These are phyloP conservation scores for Nestor notabilis DNA, from an alignment of 2,113 vertebrate species.

Conservation along the genomic window DNA sequence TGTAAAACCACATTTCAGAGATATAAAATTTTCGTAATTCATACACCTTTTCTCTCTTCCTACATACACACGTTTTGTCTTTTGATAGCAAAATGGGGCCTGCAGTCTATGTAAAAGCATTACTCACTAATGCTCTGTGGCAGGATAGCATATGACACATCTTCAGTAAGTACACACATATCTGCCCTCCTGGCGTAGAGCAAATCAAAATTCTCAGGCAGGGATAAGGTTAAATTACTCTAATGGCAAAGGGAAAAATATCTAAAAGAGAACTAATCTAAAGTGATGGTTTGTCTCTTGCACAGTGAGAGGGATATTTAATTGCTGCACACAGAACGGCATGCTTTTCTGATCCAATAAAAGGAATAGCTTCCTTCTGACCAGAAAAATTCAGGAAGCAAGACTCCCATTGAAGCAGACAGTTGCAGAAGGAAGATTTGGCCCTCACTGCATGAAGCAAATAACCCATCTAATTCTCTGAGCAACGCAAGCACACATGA, in stretches of 20 bases:
- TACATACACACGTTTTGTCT: not conserved
- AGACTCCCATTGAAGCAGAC: not conserved
- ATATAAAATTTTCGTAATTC: not conserved
- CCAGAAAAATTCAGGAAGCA: not conserved
- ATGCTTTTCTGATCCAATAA: constrained; percentile 26
- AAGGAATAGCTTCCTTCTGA: constrained; percentile 9
- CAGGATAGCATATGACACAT: not conserved
- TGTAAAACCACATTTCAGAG: constrained; percentile 27
- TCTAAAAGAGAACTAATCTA: not conserved
- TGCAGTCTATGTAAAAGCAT: not conserved
- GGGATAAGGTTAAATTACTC: constrained; percentile 20
- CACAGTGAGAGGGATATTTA: constrained; percentile 31
- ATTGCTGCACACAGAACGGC: not conserved
- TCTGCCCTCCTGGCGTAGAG: not conserved
- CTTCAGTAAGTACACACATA: not conserved
- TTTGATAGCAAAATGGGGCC: not conserved
- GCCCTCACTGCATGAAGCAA: not conserved
- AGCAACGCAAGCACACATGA: not conserved
- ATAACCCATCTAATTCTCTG: not conserved
- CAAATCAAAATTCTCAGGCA: not conserved
- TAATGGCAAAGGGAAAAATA: constrained; percentile 6
- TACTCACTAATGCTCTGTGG: not conserved
- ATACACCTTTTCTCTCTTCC: not conserved
- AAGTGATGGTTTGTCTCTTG: constrained; percentile 25
- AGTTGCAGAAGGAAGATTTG: not conserved